A percentile compares a stretch with the other conserved stretches of the same genome.
phyloP scores from a whole-genome alignment of 1,140 invertebrate genomes.

The Micrasema longulum region DNA sequence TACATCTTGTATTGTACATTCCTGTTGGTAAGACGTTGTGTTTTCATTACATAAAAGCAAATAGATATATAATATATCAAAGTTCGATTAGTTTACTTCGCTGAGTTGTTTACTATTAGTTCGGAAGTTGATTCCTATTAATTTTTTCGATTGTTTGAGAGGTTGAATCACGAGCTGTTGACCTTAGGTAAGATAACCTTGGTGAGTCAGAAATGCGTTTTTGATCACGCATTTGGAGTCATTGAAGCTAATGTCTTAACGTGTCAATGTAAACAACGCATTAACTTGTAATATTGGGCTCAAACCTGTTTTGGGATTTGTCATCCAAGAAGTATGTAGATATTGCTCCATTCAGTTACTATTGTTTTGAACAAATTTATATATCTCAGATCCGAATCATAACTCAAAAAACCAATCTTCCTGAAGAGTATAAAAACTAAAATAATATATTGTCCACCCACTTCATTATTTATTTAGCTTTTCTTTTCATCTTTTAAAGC shows the following conservation, averaged over 20 bases:
- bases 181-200: background rate
- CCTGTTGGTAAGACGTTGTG: background rate
- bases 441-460: too few species aligned
- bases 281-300: background rate
- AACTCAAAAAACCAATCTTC: too few species aligned
- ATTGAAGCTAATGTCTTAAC: background rate
- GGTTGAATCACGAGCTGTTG: background rate
- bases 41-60: background rate
- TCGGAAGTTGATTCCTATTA: background rate
- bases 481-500: too few species aligned
- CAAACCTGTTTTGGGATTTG: background rate
- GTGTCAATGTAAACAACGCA: background rate
- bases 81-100: background rate
- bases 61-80: background rate
- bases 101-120: background rate
- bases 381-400: too few species aligned
- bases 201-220: conserved; percentile 8
- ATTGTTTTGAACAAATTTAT: too few species aligned
- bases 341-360: too few species aligned
- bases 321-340: too few species aligned
- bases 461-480: too few species aligned
- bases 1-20: too few species aligned
- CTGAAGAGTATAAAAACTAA: too few species aligned
- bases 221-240: background rate
- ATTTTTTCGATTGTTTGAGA: conserved; percentile 1